Base-by-base conservation (phyloP, 2,888 invertebrate species). In the Trichopria drosophilae region DNA sequence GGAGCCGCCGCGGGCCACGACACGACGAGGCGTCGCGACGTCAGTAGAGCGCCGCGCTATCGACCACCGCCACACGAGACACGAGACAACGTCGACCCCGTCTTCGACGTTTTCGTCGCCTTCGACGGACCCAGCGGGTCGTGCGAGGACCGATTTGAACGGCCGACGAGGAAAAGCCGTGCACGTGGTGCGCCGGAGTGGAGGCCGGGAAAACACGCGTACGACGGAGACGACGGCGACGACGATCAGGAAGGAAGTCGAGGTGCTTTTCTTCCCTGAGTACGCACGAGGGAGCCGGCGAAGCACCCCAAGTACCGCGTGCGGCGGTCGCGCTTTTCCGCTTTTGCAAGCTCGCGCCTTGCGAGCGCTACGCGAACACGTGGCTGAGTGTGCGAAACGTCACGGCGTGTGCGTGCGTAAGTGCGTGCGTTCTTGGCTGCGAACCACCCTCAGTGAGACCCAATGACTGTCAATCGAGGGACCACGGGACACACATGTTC, bases 21-120 rank as follows among this genome's bases (percentile, higher is more conserved):
- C 69, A 80, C 76, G 79, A 73, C 62, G 68, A 71, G 35, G 80
- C 73, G 80, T 79, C 73, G 73, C 72, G 73, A 73, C 72, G 71
- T 72, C 71, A 73, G 72, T 72, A 68, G 68, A 70, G 72, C 72
- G 71, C 68, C 72, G 72, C 69, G 71, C 72, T 72, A 71, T 71
- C 72, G 72, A 71, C 72, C 72, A 72, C 69, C 70, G 64, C 67
- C 63, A 68, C 69, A 66, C 64, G 34, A 49, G 16, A 19, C 46
- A 44, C 16, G 13, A 26, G 20, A 26, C 57, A 56, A 61, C 59
- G 57, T 59, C 65, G 57, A 58, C 59, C 51, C 61, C 60, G 46
- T 58, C 57, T 36, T 54, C 37, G 53, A 47, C 44, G 45, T 34
- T 49, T 51, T 58, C 54, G 57, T 58, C 55, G 54, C 37, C 28